Conservation (phyloP, 2,113 vertebrate species). For the Poeciliopsis turrubarensis region DNA sequence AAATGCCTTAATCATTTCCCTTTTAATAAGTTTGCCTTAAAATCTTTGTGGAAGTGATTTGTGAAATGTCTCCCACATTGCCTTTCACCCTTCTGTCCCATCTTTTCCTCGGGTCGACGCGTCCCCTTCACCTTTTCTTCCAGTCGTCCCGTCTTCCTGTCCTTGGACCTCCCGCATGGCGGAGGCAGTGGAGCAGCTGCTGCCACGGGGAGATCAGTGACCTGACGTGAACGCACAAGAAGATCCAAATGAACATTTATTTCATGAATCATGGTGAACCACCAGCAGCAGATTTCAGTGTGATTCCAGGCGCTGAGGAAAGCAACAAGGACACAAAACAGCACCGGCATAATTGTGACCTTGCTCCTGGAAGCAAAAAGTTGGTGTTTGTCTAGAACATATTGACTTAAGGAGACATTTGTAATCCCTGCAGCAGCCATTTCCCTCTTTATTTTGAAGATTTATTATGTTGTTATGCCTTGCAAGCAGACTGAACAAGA, state of each 20-base stretch:
- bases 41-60: too few species aligned
- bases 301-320: slow-evolving; percentile 51
- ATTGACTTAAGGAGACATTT: slow-evolving; percentile 16
- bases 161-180: slow-evolving; percentile 13
- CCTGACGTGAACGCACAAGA: slow-evolving; percentile 59
- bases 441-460: slow-evolving; percentile 19
- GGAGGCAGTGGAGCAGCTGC: slow-evolving; percentile 43
- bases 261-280: slow-evolving; percentile 63
- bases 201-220: slow-evolving; percentile 49
- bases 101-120: too few species aligned
- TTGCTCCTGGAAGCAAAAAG: slow-evolving; percentile 2
- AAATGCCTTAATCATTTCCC: too few species aligned
- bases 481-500: slow-evolving; percentile 34
- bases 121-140: background rate
- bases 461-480: slow-evolving; percentile 28
- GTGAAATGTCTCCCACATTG: too few species aligned
- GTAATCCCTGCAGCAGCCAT: slow-evolving; percentile 11
- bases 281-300: slow-evolving; percentile 56
- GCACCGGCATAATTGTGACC: background rate
- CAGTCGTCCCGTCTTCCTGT: background rate
- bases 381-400: background rate
- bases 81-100: too few species aligned
- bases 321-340: slow-evolving; percentile 15
- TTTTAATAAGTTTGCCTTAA: too few species aligned
- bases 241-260: slow-evolving; percentile 69